Evolutionary conservation across 2,797 vertebrate species (phyloP), one percentile per base, ranked within the genome.

Genomic region (Cryptoblepharus egeriae): DNA sequence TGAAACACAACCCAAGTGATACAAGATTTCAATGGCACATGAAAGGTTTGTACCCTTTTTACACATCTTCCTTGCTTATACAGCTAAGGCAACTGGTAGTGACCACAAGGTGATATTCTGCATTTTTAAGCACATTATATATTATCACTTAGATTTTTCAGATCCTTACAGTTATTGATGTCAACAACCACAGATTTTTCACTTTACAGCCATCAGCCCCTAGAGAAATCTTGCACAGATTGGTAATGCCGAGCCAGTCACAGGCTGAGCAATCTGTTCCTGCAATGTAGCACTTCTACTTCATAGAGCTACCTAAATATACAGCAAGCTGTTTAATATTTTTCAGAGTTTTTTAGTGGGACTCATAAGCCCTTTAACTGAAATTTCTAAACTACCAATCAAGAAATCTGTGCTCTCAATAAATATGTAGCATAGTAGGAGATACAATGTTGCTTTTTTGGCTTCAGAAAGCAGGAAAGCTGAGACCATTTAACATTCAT

Each of bases 201-300:
- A 86, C 76, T 83, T 84, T 87, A 84, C 60, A 37, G 71, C 45
- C 30, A 68, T 24, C 64, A 61, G 22, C 82, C 87, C 88, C 88
- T 87, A 67, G 89, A 90, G 85, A 90, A 92, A 91, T 88, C 80
- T 85, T 52, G 72, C 89, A 89, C 89, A 88, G 90, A 92, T 88
- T 90, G 87, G 84, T 88, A 1, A 22, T 80, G 90, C 86, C 86
- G 86, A 91, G 76, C 82, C 88, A 89, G 89, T 81, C 85, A 90
- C 82, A 86, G 90, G 87, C 83, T 90, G 88, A 85, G 87, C 88
- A 92, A 88, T 93, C 88, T 91, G 84, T 89, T 90, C 72, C 80
- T 74, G 45, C 32, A 79, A 12, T 1, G 15, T 88, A 89, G 79
- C 78, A 32, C 37, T 58, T 90, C 79, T 71, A 82, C 18, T 0